phyloP scores from a whole-genome alignment of 2,888 invertebrate genomes.

The Belgica antarctica region DNA sequence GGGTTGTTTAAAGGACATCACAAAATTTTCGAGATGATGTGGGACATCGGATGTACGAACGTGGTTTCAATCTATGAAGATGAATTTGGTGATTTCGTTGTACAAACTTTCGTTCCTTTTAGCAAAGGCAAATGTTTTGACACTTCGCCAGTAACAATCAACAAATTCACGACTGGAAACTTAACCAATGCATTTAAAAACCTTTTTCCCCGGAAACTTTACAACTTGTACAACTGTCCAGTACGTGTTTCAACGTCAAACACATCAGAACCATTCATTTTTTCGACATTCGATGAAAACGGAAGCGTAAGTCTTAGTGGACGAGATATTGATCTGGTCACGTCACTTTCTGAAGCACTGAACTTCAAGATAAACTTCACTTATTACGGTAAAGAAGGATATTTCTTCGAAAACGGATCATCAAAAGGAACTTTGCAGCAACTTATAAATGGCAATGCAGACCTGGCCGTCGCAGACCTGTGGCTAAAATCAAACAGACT shows the following conservation, averaged over 20 bases:
- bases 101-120: not conserved
- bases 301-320: not conserved
- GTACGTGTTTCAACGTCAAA: not conserved
- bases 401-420: not conserved
- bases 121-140: not conserved
- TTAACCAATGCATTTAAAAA: not conserved
- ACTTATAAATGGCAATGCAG: not conserved
- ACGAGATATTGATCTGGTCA: not conserved
- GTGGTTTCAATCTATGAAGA: not conserved
- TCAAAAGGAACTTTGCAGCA: not conserved
- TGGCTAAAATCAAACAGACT: slow-evolving; percentile 21
- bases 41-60: not conserved
- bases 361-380: slow-evolving; percentile 13
- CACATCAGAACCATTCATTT: not conserved
- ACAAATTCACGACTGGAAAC: not conserved
- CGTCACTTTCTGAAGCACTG: not conserved
- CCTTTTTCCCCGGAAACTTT: not conserved
- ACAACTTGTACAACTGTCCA: not conserved
- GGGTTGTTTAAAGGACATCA: not conserved
- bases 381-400: not conserved
- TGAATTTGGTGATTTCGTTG: not conserved
- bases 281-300: not conserved
- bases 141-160: not conserved
- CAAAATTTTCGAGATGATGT: not conserved
- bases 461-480: not conserved